Evolutionary conservation across 2,113 vertebrate genomes (phyloP), one percentile per base, ranked within the genome.

Genomic region (Lophius piscatorius): DNA sequence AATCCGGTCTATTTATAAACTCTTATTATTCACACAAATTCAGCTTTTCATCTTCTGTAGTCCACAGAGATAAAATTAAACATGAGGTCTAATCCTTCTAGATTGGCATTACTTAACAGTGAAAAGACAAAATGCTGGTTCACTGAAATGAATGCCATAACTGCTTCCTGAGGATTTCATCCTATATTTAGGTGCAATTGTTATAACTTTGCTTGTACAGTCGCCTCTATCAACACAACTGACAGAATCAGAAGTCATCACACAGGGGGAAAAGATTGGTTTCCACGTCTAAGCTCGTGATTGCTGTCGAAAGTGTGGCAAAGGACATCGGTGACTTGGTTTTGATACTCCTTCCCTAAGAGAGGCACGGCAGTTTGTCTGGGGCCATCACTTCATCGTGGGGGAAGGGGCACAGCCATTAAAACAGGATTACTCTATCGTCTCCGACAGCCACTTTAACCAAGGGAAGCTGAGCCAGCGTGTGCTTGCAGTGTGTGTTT

Each of bases 381-480:
- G 47, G 40, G 79, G 66, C 84, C 77, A 83, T 80, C 70, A 66
- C 68, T 76, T 78, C 63, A 71, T 24, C 44, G 51, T 74, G 84
- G 84, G 84, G 77, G 78, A 74, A 77, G 79, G 79, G 83, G 71
- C 83, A 58, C n/a, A 5, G 65, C 84, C 71, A 80, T 88, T 83
- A 87, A 86, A 87, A 88, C 68, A 61, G 85, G 74, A 79, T 91
- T 86, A 87, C 83, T 70, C 68, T 84, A 87, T 85, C 46, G 58
- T 70, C 76, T 86, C 64, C 47, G 80, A 88, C 84, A 82, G 75
- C 78, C 72, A 87, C 84, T 80, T 86, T 78, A 86, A 76, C 49
- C 39, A 76, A 74, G 66, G 52, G 63, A 78, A 58, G 86, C 81
- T 70, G 74, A 80, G 73, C 77, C 78, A 75, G 70, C 31, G 81